Evolutionary conservation across 2,797 vertebrate genomes (phyloP).

Genomic region (Acanthurus leucopareius): DNA sequence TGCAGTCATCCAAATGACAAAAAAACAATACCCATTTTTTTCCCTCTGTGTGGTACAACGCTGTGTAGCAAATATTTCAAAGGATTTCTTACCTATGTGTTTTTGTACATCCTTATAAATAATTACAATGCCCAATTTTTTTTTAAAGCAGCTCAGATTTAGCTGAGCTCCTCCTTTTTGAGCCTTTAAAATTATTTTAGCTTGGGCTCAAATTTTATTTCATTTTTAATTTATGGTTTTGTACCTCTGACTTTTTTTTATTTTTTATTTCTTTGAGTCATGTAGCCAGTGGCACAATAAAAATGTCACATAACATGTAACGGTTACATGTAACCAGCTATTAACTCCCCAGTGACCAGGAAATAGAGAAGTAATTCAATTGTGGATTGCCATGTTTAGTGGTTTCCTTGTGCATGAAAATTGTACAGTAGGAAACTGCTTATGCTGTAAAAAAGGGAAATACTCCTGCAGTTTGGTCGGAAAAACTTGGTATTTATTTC

Average conservation of each 20-base stretch:
- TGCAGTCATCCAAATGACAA: slow-evolving; percentile 59
- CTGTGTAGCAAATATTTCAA: neutral
- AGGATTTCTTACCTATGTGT: neutral
- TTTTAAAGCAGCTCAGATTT: slow-evolving; percentile 9
- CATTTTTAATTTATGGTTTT: slow-evolving; percentile 40
- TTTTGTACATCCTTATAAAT: neutral
- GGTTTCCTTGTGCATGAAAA: slow-evolving; percentile 62
- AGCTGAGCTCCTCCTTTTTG: neutral
- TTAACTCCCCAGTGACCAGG: slow-evolving; percentile 54
- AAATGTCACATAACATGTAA: slow-evolving; percentile 62
- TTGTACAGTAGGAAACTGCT: slow-evolving; percentile 49
- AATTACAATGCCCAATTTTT: neutral
- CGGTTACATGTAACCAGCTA: slow-evolving; percentile 55
- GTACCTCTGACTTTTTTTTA: slow-evolving; percentile 3
- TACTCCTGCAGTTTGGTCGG: slow-evolving; percentile 26
- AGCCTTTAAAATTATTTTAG: slow-evolving; percentile 18
- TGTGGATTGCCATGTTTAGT: slow-evolving; percentile 64
- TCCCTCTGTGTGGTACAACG: neutral
- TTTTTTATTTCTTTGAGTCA: slow-evolving; percentile 21
- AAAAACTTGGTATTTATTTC: slow-evolving; percentile 53
- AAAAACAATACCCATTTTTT: slow-evolving; percentile 1
- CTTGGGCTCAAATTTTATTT: slow-evolving; percentile 29
- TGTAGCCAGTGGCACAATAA: slow-evolving; percentile 59
- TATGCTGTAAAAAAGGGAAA: slow-evolving; percentile 37
- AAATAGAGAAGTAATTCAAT: slow-evolving; percentile 48